These are phyloP conservation scores for Phortica variegata DNA, from an alignment of 1,140 invertebrate species.

Conservation along the genomic window DNA sequence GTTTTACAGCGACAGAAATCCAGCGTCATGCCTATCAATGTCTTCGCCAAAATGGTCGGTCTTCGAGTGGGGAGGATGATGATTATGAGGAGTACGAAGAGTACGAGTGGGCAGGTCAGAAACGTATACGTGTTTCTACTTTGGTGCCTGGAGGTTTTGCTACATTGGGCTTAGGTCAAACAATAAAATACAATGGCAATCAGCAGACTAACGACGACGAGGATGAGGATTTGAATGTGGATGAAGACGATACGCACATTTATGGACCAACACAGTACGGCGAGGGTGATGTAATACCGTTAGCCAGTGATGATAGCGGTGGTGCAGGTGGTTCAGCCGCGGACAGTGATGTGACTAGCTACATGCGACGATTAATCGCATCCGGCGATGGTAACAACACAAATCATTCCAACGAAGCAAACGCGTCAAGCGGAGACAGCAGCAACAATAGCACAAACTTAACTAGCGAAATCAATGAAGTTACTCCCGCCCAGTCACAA, in stretches of 20 bases:
- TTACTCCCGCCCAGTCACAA: no score
- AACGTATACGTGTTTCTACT: constrained; percentile 69
- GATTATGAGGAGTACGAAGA: constrained; percentile 75
- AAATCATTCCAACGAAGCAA: constrained; percentile 24
- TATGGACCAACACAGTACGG: constrained; percentile 85
- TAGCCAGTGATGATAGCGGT: constrained; percentile 59
- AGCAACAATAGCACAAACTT: constrained; percentile 14
- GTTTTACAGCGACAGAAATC: constrained; percentile 67
- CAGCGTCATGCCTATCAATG: constrained; percentile 76
- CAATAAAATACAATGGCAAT: constrained; percentile 57
- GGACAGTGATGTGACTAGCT: constrained; percentile 62
- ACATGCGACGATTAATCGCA: constrained; percentile 40
- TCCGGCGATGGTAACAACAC: constrained; percentile 29
- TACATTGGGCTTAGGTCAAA: constrained; percentile 61
- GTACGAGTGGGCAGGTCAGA: constrained; percentile 81
- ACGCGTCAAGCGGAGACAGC: constrained; percentile 1
- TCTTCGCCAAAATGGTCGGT: constrained; percentile 43
- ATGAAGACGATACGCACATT: constrained; percentile 71
- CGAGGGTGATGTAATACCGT: constrained; percentile 70
- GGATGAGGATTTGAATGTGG: constrained; percentile 77
- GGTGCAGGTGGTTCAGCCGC: constrained; percentile 30
- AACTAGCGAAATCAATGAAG: constrained; percentile 4
- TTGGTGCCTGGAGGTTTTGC: constrained; percentile 71
- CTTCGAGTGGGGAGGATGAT: constrained; percentile 63
- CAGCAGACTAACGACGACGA: constrained; percentile 61